Conservation (phyloP, 2,888 invertebrate genomes). For the Linnaemya vulpina region DNA sequence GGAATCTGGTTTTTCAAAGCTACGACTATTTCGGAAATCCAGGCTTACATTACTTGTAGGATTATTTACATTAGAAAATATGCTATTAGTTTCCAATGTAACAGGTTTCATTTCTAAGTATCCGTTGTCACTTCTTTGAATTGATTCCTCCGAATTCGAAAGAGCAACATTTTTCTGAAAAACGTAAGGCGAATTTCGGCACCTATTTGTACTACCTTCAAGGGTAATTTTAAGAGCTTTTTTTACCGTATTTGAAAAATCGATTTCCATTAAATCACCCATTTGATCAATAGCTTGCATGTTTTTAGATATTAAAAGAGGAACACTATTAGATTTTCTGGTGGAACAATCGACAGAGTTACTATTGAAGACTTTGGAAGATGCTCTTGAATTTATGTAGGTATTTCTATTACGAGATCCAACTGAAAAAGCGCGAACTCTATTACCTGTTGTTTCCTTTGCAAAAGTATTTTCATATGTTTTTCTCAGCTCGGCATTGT, state of each 20-base stretch:
- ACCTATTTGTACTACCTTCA: not conserved
- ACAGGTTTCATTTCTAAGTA: constrained; percentile 86
- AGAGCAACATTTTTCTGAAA: not conserved
- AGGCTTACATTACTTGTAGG: not conserved
- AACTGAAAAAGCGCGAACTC: constrained; percentile 90
- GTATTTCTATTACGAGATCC: constrained; percentile 87
- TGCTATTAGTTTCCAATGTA: not conserved
- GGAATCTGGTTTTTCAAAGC: constrained; percentile 1
- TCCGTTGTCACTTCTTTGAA: constrained; percentile 78
- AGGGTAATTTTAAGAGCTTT: not conserved
- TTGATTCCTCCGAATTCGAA: constrained; percentile 32
- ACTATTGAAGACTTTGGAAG: constrained; percentile 70
- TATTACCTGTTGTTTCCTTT: constrained; percentile 80
- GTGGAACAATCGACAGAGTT: constrained; percentile 73
- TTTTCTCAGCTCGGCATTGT: constrained; percentile 94
- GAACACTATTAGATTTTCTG: constrained; percentile 88
- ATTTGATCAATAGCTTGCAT: constrained; percentile 86
- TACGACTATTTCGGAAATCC: not conserved
- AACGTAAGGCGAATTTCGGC: constrained; percentile 6
- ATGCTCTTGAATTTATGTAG: constrained; percentile 70
- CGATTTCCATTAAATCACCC: constrained; percentile 93
- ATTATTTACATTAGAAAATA: not conserved
- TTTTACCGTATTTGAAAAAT: constrained; percentile 84
- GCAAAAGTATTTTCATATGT: constrained; percentile 86
- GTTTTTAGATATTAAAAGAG: constrained; percentile 84